These are phyloP conservation scores for Formica aserva DNA, from an alignment of 2,888 invertebrate species.

Conservation along the genomic window DNA sequence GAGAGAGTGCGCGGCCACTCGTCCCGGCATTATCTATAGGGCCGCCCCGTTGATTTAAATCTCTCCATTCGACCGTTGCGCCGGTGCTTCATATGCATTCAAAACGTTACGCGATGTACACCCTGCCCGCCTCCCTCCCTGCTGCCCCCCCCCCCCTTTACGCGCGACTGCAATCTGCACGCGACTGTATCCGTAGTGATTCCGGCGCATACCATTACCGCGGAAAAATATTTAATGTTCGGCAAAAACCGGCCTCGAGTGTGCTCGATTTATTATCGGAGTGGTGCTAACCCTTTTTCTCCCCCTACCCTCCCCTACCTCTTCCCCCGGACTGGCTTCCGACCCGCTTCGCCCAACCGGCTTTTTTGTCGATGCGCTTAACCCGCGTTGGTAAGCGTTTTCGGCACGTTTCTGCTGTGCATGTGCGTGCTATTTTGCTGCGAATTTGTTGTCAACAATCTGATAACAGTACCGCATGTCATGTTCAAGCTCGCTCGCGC, in stretches of 20 bases:
- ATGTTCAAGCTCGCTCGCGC: background rate
- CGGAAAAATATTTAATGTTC: conserved; percentile 48
- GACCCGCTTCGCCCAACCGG: background rate
- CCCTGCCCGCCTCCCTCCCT: background rate
- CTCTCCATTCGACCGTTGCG: conserved; percentile 70
- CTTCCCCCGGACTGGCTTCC: background rate
- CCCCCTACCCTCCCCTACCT: background rate
- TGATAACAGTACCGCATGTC: conserved; percentile 33
- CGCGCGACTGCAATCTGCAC: conserved; percentile 45
- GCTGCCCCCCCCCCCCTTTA: background rate
- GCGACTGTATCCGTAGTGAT: conserved; percentile 47
- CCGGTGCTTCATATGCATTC: conserved; percentile 71
- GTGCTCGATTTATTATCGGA: conserved; percentile 43
- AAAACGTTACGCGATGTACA: conserved; percentile 66
- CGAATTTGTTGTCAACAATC: background rate
- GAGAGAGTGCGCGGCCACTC: conserved; percentile 63
- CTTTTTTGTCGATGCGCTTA: conserved; percentile 40
- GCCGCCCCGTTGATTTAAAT: conserved; percentile 72
- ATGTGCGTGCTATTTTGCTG: conserved; percentile 22
- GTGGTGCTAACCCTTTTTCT: conserved; percentile 5
- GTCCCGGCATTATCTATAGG: conserved; percentile 70
- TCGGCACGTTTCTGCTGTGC: conserved; percentile 51
- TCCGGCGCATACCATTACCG: conserved; percentile 47
- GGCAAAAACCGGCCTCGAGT: conserved; percentile 31
- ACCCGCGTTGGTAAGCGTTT: conserved; percentile 41